Evolutionary conservation across 2,888 invertebrate species (phyloP).

Genomic region (Arge pagana): DNA sequence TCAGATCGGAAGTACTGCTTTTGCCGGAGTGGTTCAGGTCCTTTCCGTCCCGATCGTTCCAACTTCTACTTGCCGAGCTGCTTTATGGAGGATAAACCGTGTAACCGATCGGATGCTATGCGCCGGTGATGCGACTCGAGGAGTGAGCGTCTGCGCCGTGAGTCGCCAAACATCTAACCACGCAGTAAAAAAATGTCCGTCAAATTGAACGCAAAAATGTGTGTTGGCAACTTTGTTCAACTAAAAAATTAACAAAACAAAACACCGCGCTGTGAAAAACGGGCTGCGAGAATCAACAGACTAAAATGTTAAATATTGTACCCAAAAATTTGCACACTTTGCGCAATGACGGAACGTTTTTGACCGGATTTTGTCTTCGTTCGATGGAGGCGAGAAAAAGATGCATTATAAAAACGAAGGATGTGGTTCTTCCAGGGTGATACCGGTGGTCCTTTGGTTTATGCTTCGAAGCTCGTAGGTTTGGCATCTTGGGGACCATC

Average conservation of each 20-base stretch:
- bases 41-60: slow-evolving; percentile 45
- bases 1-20: slow-evolving; percentile 3
- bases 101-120: slow-evolving; percentile 60
- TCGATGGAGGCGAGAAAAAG: too few relatives aligned
- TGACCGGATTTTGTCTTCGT: too few relatives aligned
- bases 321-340: too few relatives aligned
- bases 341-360: too few relatives aligned
- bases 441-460: slow-evolving; percentile 14
- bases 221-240: too few relatives aligned
- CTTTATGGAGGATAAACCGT: slow-evolving; percentile 54
- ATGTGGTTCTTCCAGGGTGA: slow-evolving; percentile 16
- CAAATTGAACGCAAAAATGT: too few relatives aligned
- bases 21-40: slow-evolving; percentile 1
- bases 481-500: slow-evolving; percentile 15
- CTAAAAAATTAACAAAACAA: too few relatives aligned
- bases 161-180: not conserved
- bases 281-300: too few relatives aligned
- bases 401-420: too few relatives aligned
- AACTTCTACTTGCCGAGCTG: slow-evolving; percentile 51
- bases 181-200: too few relatives aligned
- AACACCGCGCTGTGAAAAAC: too few relatives aligned
- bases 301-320: too few relatives aligned
- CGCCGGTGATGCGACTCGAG: slow-evolving; percentile 42
- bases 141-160: slow-evolving; percentile 9
- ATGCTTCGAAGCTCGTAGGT: slow-evolving; percentile 10